Percentiles rank a stretch among this genome's conserved stretches.
These are phyloP conservation scores for Danio kyathit DNA, from an alignment of 2,797 vertebrate genomes.

Conservation along the genomic window DNA sequence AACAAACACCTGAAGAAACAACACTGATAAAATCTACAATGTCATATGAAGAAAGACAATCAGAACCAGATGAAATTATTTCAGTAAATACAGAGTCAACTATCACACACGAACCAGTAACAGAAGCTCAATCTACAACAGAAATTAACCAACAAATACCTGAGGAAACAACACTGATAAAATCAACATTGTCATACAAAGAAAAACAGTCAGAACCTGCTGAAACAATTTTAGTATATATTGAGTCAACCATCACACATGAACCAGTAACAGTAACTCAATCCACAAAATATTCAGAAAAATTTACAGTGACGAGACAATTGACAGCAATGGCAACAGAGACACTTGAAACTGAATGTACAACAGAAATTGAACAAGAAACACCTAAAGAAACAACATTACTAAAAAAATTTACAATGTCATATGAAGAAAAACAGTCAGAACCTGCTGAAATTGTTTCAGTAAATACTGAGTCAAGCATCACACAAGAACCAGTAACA, in stretches of 20 bases:
- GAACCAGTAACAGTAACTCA: background rate
- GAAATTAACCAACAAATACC: too few species aligned
- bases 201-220: background rate
- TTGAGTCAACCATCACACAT: background rate
- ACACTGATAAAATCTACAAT: background rate
- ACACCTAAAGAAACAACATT: slow-evolving; percentile 13
- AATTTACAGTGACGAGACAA: background rate
- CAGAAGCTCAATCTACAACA: too few species aligned
- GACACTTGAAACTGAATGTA: too few species aligned
- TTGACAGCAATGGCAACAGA: background rate
- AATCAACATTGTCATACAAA: too few species aligned
- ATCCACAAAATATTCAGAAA: background rate
- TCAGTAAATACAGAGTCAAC: too few species aligned
- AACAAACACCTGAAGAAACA: slow-evolving; percentile 9
- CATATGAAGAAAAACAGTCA: background rate
- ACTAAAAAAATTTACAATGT: too few species aligned
- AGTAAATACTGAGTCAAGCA: background rate
- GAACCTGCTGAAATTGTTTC: background rate
- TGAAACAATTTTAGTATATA: background rate
- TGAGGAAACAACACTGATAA: background rate
- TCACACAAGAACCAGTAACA: background rate
- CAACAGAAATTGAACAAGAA: background rate
- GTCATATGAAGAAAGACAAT: too few species aligned
- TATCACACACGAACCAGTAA: too few species aligned
- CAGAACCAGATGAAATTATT: too few species aligned